Conservation (phyloP, 1,140 invertebrate genomes). For the Diuraphis noxia region DNA sequence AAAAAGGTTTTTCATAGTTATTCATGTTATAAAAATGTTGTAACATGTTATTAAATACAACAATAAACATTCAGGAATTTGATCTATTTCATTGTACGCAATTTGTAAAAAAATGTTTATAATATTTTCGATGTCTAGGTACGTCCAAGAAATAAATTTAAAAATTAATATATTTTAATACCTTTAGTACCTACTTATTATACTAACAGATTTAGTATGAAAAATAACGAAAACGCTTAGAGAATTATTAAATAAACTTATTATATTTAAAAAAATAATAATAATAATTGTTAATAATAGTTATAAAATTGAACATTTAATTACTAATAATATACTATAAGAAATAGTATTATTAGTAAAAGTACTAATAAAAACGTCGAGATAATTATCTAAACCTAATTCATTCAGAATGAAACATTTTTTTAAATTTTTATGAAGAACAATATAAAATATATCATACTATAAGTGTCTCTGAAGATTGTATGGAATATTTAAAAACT, state of each 20-base stretch:
- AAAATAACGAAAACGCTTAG: not conserved
- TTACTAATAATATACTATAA: no score
- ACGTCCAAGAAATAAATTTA: not conserved
- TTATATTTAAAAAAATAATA: not conserved
- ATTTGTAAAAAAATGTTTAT: not conserved
- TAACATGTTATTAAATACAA: not conserved
- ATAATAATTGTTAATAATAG: not conserved
- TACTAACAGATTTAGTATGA: not conserved
- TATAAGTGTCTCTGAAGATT: not conserved
- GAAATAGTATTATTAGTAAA: no score
- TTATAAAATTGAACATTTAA: no score
- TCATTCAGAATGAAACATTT: not conserved
- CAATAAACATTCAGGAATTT: not conserved
- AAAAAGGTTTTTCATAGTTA: not conserved
- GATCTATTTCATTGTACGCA: not conserved
- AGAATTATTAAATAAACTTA: not conserved
- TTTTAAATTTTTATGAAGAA: not conserved
- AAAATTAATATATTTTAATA: conserved; percentile 9
- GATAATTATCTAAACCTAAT: not conserved
- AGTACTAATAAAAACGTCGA: no score
- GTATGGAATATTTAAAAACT: not conserved
- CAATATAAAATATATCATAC: not conserved
- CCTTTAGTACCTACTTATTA: no score
- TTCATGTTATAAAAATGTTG: not conserved
- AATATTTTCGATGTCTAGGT: not conserved